Percentiles rank a stretch among this genome's conserved stretches.
These are phyloP conservation scores for Plagodis pulveraria DNA, from an alignment of 2,888 invertebrate genomes.

Conservation along the genomic window DNA sequence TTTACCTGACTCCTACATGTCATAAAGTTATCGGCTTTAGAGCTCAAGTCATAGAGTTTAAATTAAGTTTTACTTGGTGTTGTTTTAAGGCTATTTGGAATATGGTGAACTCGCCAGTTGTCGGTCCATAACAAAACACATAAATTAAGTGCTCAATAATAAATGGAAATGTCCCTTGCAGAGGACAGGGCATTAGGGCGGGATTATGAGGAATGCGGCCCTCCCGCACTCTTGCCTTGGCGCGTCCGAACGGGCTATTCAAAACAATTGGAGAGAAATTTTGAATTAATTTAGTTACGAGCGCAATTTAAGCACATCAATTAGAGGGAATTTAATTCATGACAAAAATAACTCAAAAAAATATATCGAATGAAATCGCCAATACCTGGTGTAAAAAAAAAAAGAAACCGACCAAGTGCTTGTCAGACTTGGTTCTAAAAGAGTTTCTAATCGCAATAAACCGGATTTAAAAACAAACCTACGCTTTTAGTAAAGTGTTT, in stretches of 20 bases:
- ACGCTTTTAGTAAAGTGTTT: no score
- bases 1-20: conserved; percentile 28
- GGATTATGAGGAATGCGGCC: conserved; percentile 80
- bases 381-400: no score
- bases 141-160: conserved; percentile 86
- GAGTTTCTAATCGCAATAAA: no score
- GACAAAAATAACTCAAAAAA: no score
- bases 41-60: conserved; percentile 23
- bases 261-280: conserved; percentile 8
- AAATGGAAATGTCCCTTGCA: conserved; percentile 86
- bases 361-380: no score
- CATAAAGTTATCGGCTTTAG: conserved; percentile 39
- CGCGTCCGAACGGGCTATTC: conserved; percentile 30
- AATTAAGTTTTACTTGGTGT: conserved; percentile 27
- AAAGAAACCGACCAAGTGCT: no score
- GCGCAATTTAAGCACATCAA: neutral
- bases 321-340: no score
- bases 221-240: conserved; percentile 62
- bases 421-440: no score
- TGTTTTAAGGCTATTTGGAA: conserved; percentile 47
- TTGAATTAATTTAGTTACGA: neutral
- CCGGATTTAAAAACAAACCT: no score
- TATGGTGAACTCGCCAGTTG: conserved; percentile 63
- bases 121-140: conserved; percentile 85
- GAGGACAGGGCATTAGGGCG: conserved; percentile 84